Evolutionary conservation across 92 coral and sea anemone genomes (phyloP).

Genomic region (Porites cylindrica): DNA sequence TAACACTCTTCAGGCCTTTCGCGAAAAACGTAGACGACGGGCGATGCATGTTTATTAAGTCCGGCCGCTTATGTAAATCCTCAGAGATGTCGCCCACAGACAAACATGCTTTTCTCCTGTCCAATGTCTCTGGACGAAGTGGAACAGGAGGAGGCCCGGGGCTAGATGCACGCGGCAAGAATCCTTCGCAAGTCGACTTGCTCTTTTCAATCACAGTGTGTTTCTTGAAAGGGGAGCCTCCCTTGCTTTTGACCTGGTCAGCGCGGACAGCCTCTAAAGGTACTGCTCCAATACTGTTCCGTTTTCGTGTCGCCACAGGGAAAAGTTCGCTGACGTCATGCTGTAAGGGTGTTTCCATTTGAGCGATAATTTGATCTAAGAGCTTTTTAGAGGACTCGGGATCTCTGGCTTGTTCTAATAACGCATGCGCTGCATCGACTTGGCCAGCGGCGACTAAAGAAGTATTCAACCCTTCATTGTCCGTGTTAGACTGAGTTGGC

Average conservation of each 20-base stretch:
- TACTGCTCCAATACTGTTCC: conserved; percentile 62
- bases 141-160: conserved; percentile 72
- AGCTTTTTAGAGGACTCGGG: conserved; percentile 32
- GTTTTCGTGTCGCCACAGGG: conserved; percentile 40
- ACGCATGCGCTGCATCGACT: not conserved
- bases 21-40: conserved; percentile 46
- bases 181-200: conserved; percentile 27
- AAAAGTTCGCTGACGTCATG: conserved; percentile 54
- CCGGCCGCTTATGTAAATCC: conserved; percentile 58
- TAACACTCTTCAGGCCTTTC: conserved; percentile 59
- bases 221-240: conserved; percentile 8
- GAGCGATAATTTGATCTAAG: conserved; percentile 56
- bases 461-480: conserved; percentile 8
- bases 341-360: conserved; percentile 72
- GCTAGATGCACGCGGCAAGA: not conserved
- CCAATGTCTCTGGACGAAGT: conserved; percentile 40
- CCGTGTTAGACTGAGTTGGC: conserved; percentile 12
- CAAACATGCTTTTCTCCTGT: conserved; percentile 51
- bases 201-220: conserved; percentile 38
- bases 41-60: conserved; percentile 24
- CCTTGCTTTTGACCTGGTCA: conserved; percentile 1
- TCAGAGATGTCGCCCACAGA: conserved; percentile 68
- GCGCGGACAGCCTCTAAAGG: conserved; percentile 23
- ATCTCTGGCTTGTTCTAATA: conserved; percentile 44
- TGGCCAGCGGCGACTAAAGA: not conserved